Evolutionary conservation across 2,113 vertebrate species (phyloP).

Genomic region (Suncus etruscus): DNA sequence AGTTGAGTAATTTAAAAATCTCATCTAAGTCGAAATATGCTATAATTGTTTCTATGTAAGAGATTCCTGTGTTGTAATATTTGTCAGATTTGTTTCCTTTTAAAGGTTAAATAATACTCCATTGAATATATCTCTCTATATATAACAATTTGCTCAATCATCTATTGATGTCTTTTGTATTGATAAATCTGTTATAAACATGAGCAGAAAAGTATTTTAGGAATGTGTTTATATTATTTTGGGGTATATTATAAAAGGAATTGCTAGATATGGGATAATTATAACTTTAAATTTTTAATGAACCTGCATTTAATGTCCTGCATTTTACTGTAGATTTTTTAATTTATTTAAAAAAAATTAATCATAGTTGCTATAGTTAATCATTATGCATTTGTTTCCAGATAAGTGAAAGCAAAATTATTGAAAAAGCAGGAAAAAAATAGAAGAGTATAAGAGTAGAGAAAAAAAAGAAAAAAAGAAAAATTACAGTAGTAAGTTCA

Average conservation of each 20-base stretch:
- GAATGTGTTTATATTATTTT: not conserved
- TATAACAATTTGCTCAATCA: not conserved
- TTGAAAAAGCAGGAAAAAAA: too few species aligned
- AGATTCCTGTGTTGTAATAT: not conserved
- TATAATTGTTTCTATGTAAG: not conserved
- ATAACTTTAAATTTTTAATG: not conserved
- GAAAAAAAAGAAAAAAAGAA: too few species aligned
- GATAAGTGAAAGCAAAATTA: too few species aligned
- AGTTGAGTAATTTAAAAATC: not conserved
- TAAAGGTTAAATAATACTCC: not conserved
- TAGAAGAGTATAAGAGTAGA: too few species aligned
- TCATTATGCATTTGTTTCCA: too few species aligned
- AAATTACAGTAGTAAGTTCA: too few species aligned
- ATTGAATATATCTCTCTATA: not conserved
- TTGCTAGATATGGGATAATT: not conserved
- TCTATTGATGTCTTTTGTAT: not conserved
- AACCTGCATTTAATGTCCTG: too few species aligned
- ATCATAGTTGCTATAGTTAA: too few species aligned
- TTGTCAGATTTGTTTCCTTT: not conserved
- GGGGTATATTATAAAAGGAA: not conserved
- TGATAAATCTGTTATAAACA: not conserved
- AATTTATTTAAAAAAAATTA: too few species aligned
- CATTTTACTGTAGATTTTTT: too few species aligned
- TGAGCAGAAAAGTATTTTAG: not conserved
- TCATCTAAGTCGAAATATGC: not conserved